Conservation (phyloP, 2,113 vertebrate species). For the Gavialis gangeticus region DNA sequence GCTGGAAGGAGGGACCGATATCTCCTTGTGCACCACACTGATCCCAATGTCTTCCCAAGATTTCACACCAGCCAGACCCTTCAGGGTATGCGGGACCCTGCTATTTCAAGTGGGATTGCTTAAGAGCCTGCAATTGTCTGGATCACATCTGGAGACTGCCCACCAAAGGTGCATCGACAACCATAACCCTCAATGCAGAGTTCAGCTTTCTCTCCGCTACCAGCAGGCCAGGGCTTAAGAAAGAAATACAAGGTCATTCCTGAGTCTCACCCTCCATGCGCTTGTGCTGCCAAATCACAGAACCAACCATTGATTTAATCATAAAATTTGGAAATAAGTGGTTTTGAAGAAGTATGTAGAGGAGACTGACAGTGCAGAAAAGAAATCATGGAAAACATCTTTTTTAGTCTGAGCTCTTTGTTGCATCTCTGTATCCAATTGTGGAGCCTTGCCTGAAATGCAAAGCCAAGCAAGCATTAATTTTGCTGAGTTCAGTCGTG, state of each 20-base stretch:
- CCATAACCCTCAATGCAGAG: not conserved
- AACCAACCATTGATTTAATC: not conserved
- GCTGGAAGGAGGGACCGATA: not conserved
- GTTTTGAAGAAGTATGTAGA: conserved; percentile 28
- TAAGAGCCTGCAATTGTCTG: not conserved
- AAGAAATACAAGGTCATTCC: not conserved
- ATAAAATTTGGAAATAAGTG: conserved; percentile 19
- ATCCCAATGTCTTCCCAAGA: not conserved
- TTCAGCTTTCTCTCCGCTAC: not conserved
- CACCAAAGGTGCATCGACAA: not conserved
- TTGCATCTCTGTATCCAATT: conserved; percentile 37
- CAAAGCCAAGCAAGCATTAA: conserved; percentile 65
- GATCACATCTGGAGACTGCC: not conserved
- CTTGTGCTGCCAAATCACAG: not conserved
- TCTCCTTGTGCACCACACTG: not conserved
- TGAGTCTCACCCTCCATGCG: not conserved
- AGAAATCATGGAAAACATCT: not conserved
- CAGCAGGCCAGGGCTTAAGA: not conserved
- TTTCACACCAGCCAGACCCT: not conserved
- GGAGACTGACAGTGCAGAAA: not conserved
- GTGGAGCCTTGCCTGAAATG: conserved; percentile 53
- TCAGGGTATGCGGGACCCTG: too few species aligned
- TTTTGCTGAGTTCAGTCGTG: conserved; percentile 68
- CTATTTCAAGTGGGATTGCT: too few species aligned
- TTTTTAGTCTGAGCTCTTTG: conserved; percentile 4